Conservation (phyloP, 2,797 vertebrate species). For the Rhabdomys pumilio region DNA sequence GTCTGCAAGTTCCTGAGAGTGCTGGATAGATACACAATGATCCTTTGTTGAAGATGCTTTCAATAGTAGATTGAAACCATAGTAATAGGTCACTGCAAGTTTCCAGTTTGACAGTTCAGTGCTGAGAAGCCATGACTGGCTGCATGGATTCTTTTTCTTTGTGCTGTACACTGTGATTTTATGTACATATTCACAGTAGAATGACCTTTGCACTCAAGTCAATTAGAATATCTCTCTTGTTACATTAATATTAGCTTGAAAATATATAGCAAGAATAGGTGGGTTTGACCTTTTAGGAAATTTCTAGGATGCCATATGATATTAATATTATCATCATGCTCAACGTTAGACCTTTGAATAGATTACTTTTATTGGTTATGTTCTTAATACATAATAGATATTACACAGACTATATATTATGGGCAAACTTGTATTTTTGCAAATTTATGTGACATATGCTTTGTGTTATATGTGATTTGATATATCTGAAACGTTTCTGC, state of each 20-base stretch:
- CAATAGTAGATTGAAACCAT: slow-evolving; percentile 24
- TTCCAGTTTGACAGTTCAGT: not conserved
- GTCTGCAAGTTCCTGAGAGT: slow-evolving; percentile 4
- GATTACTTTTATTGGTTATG: not conserved
- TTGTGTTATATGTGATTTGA: slow-evolving; percentile 20
- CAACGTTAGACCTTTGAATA: not conserved
- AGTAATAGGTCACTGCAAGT: not conserved
- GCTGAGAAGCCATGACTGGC: not conserved
- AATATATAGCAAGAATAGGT: not conserved
- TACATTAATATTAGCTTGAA: not conserved
- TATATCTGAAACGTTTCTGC: slow-evolving; percentile 3
- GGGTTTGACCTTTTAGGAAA: not conserved
- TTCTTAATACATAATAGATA: not conserved
- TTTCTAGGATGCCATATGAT: not conserved
- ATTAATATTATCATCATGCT: not conserved
- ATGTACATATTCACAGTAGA: not conserved
- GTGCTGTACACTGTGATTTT: not conserved
- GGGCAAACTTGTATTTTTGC: slow-evolving; percentile 17
- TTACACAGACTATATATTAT: not conserved
- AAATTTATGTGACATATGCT: not conserved
- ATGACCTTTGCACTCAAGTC: not conserved
- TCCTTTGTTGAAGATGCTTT: slow-evolving; percentile 24
- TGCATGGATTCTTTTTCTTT: not conserved
- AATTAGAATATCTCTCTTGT: not conserved
- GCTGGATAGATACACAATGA: slow-evolving; percentile 4